Evolutionary conservation across 2,888 invertebrate species (phyloP), one percentile per base, ranked within the genome.

Genomic region (Euplagia quadripunctaria): DNA sequence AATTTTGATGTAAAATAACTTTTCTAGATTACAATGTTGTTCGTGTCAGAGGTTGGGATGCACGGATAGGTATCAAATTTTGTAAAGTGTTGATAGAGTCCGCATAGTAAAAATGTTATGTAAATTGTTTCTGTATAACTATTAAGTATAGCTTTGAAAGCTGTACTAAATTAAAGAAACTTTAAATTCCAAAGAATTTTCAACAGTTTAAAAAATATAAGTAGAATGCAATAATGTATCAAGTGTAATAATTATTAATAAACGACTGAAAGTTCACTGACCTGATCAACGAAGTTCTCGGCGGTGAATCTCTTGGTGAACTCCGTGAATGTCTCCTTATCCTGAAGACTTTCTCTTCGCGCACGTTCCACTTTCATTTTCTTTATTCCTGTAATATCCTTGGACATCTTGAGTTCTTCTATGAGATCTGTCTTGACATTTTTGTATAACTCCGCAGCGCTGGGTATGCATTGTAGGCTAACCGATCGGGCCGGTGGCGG

Each of bases 381-480:
- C 93, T 98, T 98, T 72, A 99, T 98, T n/a, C 99, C 99, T 1
- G 98, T 98, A 79, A 99, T 98, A 90, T 99, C 98, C 92, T 98
- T 98, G 65, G 98, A 98, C 96, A 98, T 97, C 93, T 99, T 99
- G 77, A 99, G 94, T 89, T 99, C 99, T 67, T 98, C 99, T 79
- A 99, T 99, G 68, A 99, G 94, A 91, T 99, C 98, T 46, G 97
- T 98, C 92, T 98, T 98, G 79, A 97, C 97, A 70, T 97, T 96
- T 85, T 97, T 96, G 93, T 97, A 98, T 66, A 97, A 97, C 79
- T 98, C 98, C 70, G 94, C 96, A 77, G 96, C 96, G 75, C 96
- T 97, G 73, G 97, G 96, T 61, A 97, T 91, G 85, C 97, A 97
- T 90, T 97, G 97, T 91, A 98, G 96, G 86, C 98, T 98, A 87